These are phyloP conservation scores for Mormyrops attenuatus DNA, from an alignment of 2,797 vertebrate genomes.

Conservation along the genomic window DNA sequence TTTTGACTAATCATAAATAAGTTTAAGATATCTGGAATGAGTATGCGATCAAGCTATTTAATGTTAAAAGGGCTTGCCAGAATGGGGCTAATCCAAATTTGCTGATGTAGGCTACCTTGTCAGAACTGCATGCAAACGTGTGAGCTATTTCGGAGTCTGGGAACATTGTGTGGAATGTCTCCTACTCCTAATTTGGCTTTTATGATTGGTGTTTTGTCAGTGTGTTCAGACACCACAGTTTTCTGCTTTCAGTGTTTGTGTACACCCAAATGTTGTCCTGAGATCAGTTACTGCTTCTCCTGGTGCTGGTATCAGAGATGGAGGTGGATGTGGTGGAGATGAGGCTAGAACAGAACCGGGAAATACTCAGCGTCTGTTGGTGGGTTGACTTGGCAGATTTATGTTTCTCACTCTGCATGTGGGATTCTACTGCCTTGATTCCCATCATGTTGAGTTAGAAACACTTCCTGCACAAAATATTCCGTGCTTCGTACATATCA, in stretches of 20 bases:
- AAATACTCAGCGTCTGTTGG: background rate
- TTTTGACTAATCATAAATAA: background rate
- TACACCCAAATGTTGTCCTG: background rate
- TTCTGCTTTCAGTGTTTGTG: background rate
- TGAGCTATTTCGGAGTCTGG: background rate
- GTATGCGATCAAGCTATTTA: background rate
- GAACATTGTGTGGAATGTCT: background rate
- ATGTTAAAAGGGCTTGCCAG: background rate
- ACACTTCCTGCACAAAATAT: background rate
- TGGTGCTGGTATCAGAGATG: background rate
- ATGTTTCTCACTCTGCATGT: background rate
- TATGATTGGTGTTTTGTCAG: background rate
- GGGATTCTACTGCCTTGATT: background rate
- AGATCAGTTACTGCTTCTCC: background rate
- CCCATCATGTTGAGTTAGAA: background rate
- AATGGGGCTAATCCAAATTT: background rate
- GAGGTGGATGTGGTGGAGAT: background rate
- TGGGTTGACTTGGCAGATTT: background rate
- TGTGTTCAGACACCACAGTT: background rate
- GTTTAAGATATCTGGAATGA: background rate
- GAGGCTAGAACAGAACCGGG: background rate
- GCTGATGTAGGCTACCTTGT: background rate
- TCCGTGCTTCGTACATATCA: background rate
- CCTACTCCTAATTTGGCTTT: background rate
- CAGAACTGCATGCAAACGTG: background rate